Evolutionary conservation across 2,888 invertebrate genomes (phyloP).

Genomic region (Drosophila vallismaia): DNA sequence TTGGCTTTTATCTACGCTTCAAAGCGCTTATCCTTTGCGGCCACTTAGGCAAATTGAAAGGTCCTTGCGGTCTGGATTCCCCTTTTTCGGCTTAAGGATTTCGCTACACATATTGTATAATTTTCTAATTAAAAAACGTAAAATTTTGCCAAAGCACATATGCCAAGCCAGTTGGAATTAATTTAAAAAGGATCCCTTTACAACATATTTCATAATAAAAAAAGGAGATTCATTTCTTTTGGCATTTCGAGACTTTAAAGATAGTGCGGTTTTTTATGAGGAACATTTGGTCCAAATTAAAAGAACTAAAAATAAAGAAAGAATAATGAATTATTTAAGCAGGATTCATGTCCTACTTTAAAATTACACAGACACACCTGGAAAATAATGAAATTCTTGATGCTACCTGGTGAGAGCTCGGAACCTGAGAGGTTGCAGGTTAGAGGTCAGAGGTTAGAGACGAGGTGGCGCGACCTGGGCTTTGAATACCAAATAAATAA

Average conservation of each 20-base stretch:
- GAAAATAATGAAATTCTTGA: slow-evolving; percentile 71
- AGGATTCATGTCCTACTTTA: slow-evolving; percentile 52
- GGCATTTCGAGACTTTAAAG: slow-evolving; percentile 4
- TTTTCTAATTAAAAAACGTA: slow-evolving; percentile 26
- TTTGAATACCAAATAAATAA: slow-evolving; percentile 78
- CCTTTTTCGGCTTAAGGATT: not conserved
- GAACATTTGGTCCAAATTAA: slow-evolving; percentile 25
- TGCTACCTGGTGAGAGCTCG: slow-evolving; percentile 31
- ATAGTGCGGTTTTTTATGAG: not conserved
- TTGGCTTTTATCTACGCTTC: slow-evolving; percentile 43
- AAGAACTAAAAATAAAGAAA: slow-evolving; percentile 20
- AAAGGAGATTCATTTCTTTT: not conserved
- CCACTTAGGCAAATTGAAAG: slow-evolving; percentile 52
- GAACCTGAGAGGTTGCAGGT: slow-evolving; percentile 18
- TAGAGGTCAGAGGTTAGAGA: not conserved
- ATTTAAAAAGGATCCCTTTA: not conserved
- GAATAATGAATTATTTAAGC: slow-evolving; percentile 37
- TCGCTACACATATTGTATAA: slow-evolving; percentile 1
- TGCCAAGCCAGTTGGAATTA: not conserved
- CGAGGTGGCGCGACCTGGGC: slow-evolving; percentile 57
- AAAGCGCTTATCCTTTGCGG: slow-evolving; percentile 39
- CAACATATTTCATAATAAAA: not conserved
- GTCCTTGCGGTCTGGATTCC: slow-evolving; percentile 24
- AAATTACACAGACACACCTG: slow-evolving; percentile 52
- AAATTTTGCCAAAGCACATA: not conserved